A percentile compares a stretch with the other conserved stretches of the same genome.
Conservation (phyloP, 2,797 vertebrate genomes). For the Chelmon rostratus region DNA sequence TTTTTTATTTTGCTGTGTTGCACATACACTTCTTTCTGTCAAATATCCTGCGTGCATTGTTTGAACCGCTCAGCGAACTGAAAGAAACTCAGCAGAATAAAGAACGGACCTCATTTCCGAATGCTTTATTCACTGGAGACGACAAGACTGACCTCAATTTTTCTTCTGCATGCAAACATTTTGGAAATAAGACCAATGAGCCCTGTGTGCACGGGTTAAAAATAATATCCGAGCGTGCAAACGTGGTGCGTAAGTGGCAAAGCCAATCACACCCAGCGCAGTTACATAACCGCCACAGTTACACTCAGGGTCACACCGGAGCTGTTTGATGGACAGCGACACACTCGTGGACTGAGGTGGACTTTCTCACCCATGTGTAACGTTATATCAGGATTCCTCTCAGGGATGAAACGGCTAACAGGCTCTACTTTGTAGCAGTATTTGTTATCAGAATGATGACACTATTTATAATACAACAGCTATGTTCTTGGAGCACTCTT, state of each 20-base stretch:
- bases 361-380: slow-evolving; percentile 61
- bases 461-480: neutral
- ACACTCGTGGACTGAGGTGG: slow-evolving; percentile 37
- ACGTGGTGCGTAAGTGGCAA: slow-evolving; percentile 2
- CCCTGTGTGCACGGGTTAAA: neutral
- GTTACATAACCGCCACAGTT: slow-evolving; percentile 62
- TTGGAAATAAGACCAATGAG: neutral
- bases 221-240: neutral
- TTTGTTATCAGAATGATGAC: slow-evolving; percentile 24
- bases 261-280: slow-evolving; percentile 12
- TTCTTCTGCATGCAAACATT: neutral
- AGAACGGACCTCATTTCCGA: slow-evolving; percentile 27
- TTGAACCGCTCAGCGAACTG: slow-evolving; percentile 39
- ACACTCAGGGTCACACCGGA: slow-evolving; percentile 46
- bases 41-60: slow-evolving; percentile 53
- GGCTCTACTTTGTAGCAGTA: slow-evolving; percentile 27
- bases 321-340: slow-evolving; percentile 72
- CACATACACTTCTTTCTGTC: slow-evolving; percentile 35
- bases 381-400: slow-evolving; percentile 50
- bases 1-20: slow-evolving; percentile 41
- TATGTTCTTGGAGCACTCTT: slow-evolving; percentile 4
- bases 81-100: slow-evolving; percentile 34
- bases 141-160: neutral
- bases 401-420: slow-evolving; percentile 34
- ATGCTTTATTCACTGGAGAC: slow-evolving; percentile 12